These are phyloP conservation scores for Apodemia mormo DNA, from an alignment of 2,888 invertebrate species.

Conservation along the genomic window DNA sequence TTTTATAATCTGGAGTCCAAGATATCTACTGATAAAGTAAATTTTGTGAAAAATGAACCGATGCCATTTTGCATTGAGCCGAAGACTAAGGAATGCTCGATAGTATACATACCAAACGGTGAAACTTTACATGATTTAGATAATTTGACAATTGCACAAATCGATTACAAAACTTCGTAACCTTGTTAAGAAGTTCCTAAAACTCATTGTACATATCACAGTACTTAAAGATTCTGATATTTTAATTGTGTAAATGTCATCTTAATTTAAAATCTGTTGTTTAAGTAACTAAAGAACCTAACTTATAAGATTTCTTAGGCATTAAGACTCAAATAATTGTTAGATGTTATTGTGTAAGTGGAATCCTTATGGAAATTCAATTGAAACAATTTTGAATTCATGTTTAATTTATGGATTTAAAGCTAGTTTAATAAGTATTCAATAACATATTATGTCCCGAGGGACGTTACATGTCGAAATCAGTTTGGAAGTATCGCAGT, in stretches of 20 bases:
- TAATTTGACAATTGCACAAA: not conserved
- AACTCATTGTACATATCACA: not conserved
- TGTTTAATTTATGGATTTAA: too few species aligned
- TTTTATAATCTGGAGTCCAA: constrained; percentile 52
- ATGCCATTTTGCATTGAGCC: constrained; percentile 52
- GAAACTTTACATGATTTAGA: not conserved
- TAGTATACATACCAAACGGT: constrained; percentile 21
- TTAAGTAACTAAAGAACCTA: too few species aligned
- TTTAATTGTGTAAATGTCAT: not conserved
- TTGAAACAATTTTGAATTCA: too few species aligned
- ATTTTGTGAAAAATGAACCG: constrained; percentile 60
- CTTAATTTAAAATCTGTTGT: not conserved
- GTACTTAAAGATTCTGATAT: not conserved
- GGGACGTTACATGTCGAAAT: too few species aligned
- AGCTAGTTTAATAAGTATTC: too few species aligned
- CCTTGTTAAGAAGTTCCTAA: too few species aligned
- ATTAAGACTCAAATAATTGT: too few species aligned
- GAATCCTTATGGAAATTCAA: too few species aligned
- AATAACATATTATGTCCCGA: too few species aligned
- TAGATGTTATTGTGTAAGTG: too few species aligned
- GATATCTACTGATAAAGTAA: constrained; percentile 58
- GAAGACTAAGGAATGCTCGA: constrained; percentile 37
- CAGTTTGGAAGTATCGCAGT: too few species aligned
- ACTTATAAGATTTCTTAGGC: too few species aligned
- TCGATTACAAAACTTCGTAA: not conserved